phyloP scores from a whole-genome alignment of 2,888 invertebrate genomes.

The Nymphalis c-album region DNA sequence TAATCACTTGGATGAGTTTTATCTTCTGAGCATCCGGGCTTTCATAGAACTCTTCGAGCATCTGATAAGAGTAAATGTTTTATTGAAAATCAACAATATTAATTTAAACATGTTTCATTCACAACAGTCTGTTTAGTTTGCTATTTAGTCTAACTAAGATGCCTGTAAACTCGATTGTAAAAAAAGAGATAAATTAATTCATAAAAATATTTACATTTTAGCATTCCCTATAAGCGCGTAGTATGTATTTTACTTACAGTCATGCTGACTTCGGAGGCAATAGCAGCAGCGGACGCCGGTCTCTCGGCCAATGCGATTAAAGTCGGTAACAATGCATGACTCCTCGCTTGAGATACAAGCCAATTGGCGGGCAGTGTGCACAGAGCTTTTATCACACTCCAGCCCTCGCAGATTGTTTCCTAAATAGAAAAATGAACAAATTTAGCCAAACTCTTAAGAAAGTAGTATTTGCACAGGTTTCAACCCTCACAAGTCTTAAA shows the following conservation, averaged over 20 bases:
- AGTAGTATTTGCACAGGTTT: too few species aligned
- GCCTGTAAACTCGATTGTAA: too few species aligned
- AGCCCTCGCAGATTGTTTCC: conserved; percentile 72
- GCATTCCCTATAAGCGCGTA: too few species aligned
- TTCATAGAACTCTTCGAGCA: conserved; percentile 65
- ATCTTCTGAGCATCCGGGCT: conserved; percentile 63
- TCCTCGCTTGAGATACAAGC: conserved; percentile 88
- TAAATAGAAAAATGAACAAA: conserved; percentile 34
- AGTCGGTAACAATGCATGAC: conserved; percentile 88
- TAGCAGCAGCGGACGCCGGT: conserved; percentile 86
- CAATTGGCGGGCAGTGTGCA: conserved; percentile 93
- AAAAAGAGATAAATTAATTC: too few species aligned
- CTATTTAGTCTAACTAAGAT: too few species aligned
- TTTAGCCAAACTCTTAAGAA: too few species aligned
- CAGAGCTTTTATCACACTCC: conserved; percentile 89
- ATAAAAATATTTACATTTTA: too few species aligned
- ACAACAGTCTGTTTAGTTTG: too few species aligned
- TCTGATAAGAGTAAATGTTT: conserved; percentile 49
- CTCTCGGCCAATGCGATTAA: conserved; percentile 84
- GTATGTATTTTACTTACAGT: conserved; percentile 66
- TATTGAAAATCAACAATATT: background rate
- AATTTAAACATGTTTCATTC: background rate
- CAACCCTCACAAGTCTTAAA: too few species aligned
- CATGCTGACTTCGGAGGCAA: conserved; percentile 87
- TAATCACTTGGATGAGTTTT: conserved; percentile 68